phyloP scores from a whole-genome alignment of 2,113 vertebrate species.

The Dendropsophus ebraccatus region DNA sequence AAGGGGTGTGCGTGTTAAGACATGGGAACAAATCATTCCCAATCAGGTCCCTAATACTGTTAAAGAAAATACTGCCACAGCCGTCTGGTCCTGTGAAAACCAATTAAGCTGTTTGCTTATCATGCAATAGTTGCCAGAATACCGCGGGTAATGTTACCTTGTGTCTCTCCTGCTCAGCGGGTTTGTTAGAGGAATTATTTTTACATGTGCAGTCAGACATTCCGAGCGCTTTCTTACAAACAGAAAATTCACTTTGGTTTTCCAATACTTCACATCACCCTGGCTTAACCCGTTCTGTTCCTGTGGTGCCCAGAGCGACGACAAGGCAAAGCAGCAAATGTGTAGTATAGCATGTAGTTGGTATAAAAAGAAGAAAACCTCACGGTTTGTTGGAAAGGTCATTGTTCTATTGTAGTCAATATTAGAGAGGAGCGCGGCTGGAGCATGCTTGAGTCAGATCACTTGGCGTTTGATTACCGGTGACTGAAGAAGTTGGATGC shows the following conservation, averaged over 20 bases:
- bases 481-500: too few relatives aligned
- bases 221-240: constrained; percentile 40
- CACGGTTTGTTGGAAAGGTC: neutral
- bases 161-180: constrained; percentile 56
- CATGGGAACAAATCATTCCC: constrained; percentile 55
- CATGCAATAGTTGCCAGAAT: constrained; percentile 37
- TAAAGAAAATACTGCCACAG: constrained; percentile 55
- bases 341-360: neutral
- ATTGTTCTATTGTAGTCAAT: neutral
- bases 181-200: constrained; percentile 59
- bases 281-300: constrained; percentile 7
- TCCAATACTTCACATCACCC: constrained; percentile 2
- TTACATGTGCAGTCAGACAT: constrained; percentile 58
- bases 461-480: too few relatives aligned
- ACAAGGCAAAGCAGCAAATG: too few relatives aligned
- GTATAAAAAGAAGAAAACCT: neutral
- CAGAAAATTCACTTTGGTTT: constrained; percentile 47
- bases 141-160: constrained; percentile 52
- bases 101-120: constrained; percentile 55
- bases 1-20: constrained; percentile 39
- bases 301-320: neutral
- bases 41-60: constrained; percentile 52
- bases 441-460: too few relatives aligned
- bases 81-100: constrained; percentile 51
- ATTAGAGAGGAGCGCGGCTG: too few relatives aligned